Base-by-base conservation (phyloP, 2,797 vertebrate species). In the Taeniopygia guttata region DNA sequence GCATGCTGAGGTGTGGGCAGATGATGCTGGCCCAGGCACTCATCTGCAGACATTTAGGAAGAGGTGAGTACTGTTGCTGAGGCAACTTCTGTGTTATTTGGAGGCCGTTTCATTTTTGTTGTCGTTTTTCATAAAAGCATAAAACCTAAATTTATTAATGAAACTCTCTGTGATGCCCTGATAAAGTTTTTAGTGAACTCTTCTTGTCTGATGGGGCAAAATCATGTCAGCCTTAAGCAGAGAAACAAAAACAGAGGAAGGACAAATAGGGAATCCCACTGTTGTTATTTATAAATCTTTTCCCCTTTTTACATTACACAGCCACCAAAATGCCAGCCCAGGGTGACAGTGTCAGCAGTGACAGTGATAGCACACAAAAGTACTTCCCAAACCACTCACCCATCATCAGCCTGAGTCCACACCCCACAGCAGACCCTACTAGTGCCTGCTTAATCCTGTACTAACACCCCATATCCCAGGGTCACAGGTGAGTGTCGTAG, bases 21-120 rank as follows among this genome's bases (percentile, higher is more conserved):
- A 99, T 99, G 98, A 98, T 99, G 97, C 96, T 99, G 82, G 98
- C 98, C 34, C 98, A 99, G 85, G 98, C 98, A 22, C 97, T 99
- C 80, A 97, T 98, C 90, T 98, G 98, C 96, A 98, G 97, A 55
- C 98, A 98, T 56, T 97, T 99, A 74, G 98, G 98, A 93, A 97
- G 98, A 94, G 98, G 98, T 98, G 86, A 97, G 98, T 48, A 8
- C 48, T 86, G 78, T 45, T 87, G 13, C 66, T 45, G 49, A 79
- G 38, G 13, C 34, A 80, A 54, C 17, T 59, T 92, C 3, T 58
- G 40, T 43, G 22, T 14, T 86, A 26, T 40, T 74, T 88, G 73
- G 34, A 40, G 56, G 14, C 49, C 16, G 2, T 68, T 94, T 76
- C 15, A 12, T 46, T 55, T 51, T 40, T 75, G n/a, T 48, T 18